Conservation (phyloP, 2,797 vertebrate species). For the Mergus octosetaceus region DNA sequence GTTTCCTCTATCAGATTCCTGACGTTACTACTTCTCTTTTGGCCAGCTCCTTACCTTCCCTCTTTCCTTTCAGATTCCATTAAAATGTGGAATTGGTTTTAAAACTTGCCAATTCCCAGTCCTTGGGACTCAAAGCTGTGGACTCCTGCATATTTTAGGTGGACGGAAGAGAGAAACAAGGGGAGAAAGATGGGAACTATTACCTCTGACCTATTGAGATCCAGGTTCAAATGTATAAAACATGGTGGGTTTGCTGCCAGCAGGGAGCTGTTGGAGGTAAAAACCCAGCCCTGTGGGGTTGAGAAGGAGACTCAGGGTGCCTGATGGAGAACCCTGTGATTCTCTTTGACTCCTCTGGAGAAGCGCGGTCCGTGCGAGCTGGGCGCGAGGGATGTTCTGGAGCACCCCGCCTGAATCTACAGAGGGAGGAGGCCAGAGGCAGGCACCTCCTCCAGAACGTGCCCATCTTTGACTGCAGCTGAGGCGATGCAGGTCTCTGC, state of each 20-base stretch:
- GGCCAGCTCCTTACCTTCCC: background rate
- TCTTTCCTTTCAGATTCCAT: slow-evolving; percentile 42
- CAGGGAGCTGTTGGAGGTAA: background rate
- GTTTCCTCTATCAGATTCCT: background rate
- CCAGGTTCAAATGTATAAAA: background rate
- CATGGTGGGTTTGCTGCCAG: background rate
- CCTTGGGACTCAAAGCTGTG: background rate
- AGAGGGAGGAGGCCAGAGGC: background rate
- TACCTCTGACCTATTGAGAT: background rate
- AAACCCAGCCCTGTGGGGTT: background rate
- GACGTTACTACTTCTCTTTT: background rate
- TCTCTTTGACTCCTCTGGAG: slow-evolving; percentile 10
- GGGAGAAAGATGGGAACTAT: background rate
- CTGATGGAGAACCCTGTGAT: background rate
- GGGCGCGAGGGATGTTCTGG: slow-evolving; percentile 5
- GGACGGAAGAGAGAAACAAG: background rate
- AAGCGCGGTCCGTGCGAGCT: slow-evolving; percentile 6
- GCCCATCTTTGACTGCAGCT: background rate
- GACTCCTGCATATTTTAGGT: background rate
- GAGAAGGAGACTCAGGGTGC: slow-evolving; percentile 20
- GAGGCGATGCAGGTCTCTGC: background rate
- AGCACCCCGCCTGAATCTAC: slow-evolving; percentile 4
- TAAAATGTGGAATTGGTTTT: background rate
- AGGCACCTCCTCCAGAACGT: background rate
- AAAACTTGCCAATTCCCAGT: slow-evolving; percentile 23